phyloP scores from a whole-genome alignment of 2,113 vertebrate species.

The Xenopus tropicalis region UCB_Xtro_10.0 CM004443.2:22794001-22794500 shows the following conservation, averaged over 20 bases:
- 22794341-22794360: background rate
- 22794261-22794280: constrained; percentile 96
- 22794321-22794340: no score
- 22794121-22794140: constrained; percentile 96
- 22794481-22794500: no score
- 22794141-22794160: constrained; percentile 96
- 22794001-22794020: no score
- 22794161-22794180: constrained; percentile 92
- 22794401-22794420: no score
- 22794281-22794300: constrained; percentile 85
- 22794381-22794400: no score
- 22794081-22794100: no score
- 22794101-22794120: constrained; percentile 70
- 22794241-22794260: constrained; percentile 95
- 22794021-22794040: no score
- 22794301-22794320: constrained; percentile 48
- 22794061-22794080: no score
- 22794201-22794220: constrained; percentile 98
- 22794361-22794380: background rate
- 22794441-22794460: no score
- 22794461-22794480: no score
- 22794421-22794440: no score
- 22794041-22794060: no score
- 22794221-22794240: constrained; percentile 91
- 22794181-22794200: constrained; percentile 89